phyloP scores from a whole-genome alignment of 2,888 invertebrate species.

The Drosophila villosipedis region DNA sequence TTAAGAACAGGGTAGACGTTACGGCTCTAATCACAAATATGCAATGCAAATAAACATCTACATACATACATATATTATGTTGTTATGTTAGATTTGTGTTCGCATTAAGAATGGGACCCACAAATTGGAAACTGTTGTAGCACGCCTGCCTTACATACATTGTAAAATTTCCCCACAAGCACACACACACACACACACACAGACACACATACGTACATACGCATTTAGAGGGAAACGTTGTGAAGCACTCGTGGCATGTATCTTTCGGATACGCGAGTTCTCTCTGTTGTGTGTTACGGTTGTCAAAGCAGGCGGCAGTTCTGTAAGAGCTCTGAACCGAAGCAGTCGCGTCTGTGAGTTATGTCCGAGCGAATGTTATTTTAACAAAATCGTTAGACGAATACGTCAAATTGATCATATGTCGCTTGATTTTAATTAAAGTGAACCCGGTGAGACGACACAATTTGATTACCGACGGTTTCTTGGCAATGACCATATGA shows the following conservation, averaged over 20 bases:
- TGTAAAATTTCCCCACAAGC: slow-evolving; percentile 46
- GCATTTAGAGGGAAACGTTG: slow-evolving; percentile 24
- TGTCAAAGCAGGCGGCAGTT: slow-evolving; percentile 65
- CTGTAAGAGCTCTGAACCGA: slow-evolving; percentile 66
- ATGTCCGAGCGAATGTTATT: slow-evolving; percentile 15
- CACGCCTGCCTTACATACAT: slow-evolving; percentile 29
- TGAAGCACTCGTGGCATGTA: slow-evolving; percentile 51
- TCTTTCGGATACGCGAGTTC: slow-evolving; percentile 44
- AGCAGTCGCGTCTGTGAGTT: slow-evolving; percentile 62
- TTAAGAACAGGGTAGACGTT: slow-evolving; percentile 34
- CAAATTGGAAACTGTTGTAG: slow-evolving; percentile 53
- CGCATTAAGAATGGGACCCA: slow-evolving; percentile 39
- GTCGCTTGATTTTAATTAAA: slow-evolving; percentile 8
- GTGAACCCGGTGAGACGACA: slow-evolving; percentile 4
- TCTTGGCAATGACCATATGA: neutral
- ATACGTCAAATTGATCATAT: slow-evolving; percentile 47
- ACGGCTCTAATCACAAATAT: slow-evolving; percentile 31
- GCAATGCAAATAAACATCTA: slow-evolving; percentile 1
- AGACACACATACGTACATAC: neutral
- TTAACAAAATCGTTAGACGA: slow-evolving; percentile 28
- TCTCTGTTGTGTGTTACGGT: slow-evolving; percentile 42
- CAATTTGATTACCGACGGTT: neutral
- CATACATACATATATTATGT: neutral
- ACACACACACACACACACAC: slow-evolving; percentile 20
- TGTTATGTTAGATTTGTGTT: neutral